Evolutionary conservation across 2,113 vertebrate species (phyloP).

Genomic region (Tachysurus vachellii): DNA sequence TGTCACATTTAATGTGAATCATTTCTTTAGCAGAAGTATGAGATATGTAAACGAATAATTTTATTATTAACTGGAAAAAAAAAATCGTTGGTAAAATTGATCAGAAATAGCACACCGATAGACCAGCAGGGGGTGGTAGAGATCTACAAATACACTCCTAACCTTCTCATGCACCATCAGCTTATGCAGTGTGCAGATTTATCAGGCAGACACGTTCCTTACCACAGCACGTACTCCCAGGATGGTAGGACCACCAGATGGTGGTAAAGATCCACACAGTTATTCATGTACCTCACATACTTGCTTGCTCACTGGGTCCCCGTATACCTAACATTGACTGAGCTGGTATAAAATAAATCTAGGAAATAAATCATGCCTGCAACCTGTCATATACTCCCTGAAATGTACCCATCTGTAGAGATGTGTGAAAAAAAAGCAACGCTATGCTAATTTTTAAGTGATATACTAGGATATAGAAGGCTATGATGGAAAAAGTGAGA

Average conservation of each 20-base stretch:
- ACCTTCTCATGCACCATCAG: not conserved
- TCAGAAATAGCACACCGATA: not conserved
- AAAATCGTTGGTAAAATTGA: not conserved
- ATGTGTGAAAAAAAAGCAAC: not conserved
- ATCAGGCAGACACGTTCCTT: not conserved
- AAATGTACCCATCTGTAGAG: not conserved
- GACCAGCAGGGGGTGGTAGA: not conserved
- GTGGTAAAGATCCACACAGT: conserved; percentile 41
- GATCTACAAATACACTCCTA: not conserved
- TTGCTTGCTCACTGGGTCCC: not conserved
- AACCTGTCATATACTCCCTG: conserved; percentile 21
- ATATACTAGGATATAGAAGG: not conserved
- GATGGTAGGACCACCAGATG: conserved; percentile 23
- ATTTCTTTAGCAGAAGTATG: not conserved
- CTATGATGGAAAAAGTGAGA: not conserved
- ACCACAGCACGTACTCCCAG: not conserved
- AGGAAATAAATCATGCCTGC: conserved; percentile 32
- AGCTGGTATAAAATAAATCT: conserved; percentile 37
- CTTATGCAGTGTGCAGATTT: not conserved
- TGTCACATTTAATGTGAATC: not conserved
- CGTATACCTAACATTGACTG: not conserved
- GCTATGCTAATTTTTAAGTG: conserved; percentile 27
- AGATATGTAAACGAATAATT: not conserved
- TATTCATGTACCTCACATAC: not conserved
- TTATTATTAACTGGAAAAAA: not conserved